Evolutionary conservation across 2,113 vertebrate genomes (phyloP), one percentile per base, ranked within the genome.

Genomic region (Cinclus mexicanus): DNA sequence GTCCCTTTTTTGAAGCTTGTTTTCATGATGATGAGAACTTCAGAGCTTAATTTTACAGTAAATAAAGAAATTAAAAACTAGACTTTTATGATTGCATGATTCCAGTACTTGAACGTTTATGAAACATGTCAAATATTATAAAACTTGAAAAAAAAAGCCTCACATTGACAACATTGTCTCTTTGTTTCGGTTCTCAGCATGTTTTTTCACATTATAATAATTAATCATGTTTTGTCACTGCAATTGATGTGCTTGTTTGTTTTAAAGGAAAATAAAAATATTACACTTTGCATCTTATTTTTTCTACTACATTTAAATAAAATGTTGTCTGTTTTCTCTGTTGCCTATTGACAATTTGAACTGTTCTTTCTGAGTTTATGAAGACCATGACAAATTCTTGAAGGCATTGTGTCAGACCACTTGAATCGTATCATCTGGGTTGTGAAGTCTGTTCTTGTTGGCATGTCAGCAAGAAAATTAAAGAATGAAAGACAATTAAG

Each of bases 401-500:
- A 94, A 83, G 49, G 55, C 47, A 44, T 55, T 60, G 39, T 94
- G 92, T 95, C 80, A 55, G 90, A 63, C 31, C 79, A 29, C 24
- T 95, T 94, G 25, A 53, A 65, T 90, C 41, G 41, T 87, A 81
- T 93, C 71, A 95, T 87, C 94, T 91, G 80, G 89, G 87, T 97
- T 96, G 76, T 77, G 89, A 97, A 82, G 25, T 90, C 89, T 96
- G 42, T 91, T 94, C 90, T 95, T 96, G 74, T 82, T 97, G 83
- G 92, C 55, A 78, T 65, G 64, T 75, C 22, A 89, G 53, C 23
- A 76, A 80, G 33, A 64, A 68, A 50, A 65, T 44, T 47, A 92
- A 97, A 78, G 85, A 96, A 97, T 85, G 94, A 96, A 90, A 97
- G 87, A 91, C 83, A 95, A 91, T 95, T 97, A 93, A 94, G 94